These are phyloP conservation scores for Hedychridium roseum DNA, from an alignment of 2,888 invertebrate genomes.

Conservation along the genomic window DNA sequence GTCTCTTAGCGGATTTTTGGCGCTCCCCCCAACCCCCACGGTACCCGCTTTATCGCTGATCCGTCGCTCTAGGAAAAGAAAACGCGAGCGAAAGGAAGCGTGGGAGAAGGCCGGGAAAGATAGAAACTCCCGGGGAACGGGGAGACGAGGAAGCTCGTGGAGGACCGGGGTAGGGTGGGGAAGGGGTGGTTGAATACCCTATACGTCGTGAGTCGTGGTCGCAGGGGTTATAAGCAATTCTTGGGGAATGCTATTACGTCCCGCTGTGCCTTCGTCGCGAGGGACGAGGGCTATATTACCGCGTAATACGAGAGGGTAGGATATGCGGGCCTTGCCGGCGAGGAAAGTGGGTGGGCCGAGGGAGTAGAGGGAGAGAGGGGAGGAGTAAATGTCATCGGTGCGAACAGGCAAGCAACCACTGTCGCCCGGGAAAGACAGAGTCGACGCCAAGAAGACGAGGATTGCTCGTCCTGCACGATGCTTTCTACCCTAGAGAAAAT, in stretches of 20 bases:
- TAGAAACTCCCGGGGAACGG: slow-evolving; percentile 13
- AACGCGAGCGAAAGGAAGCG: too few relatives aligned
- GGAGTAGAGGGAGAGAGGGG: slow-evolving; percentile 11
- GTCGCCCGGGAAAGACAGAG: background rate
- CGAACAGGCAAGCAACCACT: slow-evolving; percentile 19
- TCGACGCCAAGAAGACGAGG: slow-evolving; percentile 13
- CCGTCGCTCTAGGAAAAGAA: too few relatives aligned
- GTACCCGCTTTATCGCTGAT: too few relatives aligned
- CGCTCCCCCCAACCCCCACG: too few relatives aligned
- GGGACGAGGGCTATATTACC: slow-evolving; percentile 41
- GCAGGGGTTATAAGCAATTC: slow-evolving; percentile 44
- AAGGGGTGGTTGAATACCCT: slow-evolving; percentile 33
- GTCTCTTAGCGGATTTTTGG: too few relatives aligned
- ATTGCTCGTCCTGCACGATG: slow-evolving; percentile 31
- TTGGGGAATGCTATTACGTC: slow-evolving; percentile 47
- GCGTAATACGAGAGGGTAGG: slow-evolving; percentile 38
- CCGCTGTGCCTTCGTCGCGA: slow-evolving; percentile 38
- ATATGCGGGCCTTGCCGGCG: background rate
- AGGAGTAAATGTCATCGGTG: slow-evolving; percentile 40
- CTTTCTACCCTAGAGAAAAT: slow-evolving; percentile 29
- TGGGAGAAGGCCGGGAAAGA: slow-evolving; percentile 5
- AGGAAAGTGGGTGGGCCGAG: slow-evolving; percentile 12
- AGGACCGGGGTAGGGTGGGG: slow-evolving; percentile 11
- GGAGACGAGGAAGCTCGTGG: slow-evolving; percentile 4
- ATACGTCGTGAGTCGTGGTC: slow-evolving; percentile 37